A percentile compares a stretch with the other conserved stretches of the same genome.
Conservation (phyloP, 2,797 vertebrate species). For the Bovichtus variegatus region DNA sequence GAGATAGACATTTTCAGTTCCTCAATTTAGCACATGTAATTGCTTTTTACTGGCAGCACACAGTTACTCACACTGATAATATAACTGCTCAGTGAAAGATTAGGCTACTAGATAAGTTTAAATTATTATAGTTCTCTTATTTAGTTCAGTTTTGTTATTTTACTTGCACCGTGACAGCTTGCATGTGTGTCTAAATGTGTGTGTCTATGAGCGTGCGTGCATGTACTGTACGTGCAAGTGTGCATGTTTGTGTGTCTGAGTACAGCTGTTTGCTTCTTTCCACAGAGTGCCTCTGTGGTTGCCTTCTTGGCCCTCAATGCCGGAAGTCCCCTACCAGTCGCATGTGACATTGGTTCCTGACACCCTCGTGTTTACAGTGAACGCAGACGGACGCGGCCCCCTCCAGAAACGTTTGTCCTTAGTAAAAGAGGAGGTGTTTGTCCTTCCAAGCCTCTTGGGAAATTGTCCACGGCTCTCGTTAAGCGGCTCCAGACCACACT, state of each 20-base stretch:
- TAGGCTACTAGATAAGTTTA: not conserved
- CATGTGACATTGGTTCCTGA: constrained; percentile 82
- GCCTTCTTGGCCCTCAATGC: constrained; percentile 69
- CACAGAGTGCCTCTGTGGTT: constrained; percentile 71
- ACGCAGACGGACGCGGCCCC: constrained; percentile 69
- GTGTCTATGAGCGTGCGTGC: not conserved
- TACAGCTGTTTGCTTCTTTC: constrained; percentile 77
- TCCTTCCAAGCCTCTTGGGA: constrained; percentile 78
- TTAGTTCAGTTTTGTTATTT: not conserved
- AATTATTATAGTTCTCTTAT: constrained; percentile 12
- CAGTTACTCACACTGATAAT: constrained; percentile 79
- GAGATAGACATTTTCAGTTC: constrained; percentile 90
- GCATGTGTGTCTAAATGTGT: constrained; percentile 9
- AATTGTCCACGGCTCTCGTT: constrained; percentile 79
- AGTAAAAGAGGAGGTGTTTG: constrained; percentile 77
- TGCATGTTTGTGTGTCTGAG: constrained; percentile 57
- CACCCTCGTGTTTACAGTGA: constrained; percentile 82
- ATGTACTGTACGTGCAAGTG: constrained; percentile 32
- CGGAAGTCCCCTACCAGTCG: constrained; percentile 80
- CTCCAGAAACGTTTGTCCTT: constrained; percentile 79
- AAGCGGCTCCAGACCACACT: constrained; percentile 82
- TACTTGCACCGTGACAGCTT: not conserved
- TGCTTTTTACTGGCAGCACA: constrained; percentile 82
- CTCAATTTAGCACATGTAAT: constrained; percentile 84
- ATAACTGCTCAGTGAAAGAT: constrained; percentile 23